Conservation (phyloP, 2,113 vertebrate species). For the Quiscalus mexicanus region DNA sequence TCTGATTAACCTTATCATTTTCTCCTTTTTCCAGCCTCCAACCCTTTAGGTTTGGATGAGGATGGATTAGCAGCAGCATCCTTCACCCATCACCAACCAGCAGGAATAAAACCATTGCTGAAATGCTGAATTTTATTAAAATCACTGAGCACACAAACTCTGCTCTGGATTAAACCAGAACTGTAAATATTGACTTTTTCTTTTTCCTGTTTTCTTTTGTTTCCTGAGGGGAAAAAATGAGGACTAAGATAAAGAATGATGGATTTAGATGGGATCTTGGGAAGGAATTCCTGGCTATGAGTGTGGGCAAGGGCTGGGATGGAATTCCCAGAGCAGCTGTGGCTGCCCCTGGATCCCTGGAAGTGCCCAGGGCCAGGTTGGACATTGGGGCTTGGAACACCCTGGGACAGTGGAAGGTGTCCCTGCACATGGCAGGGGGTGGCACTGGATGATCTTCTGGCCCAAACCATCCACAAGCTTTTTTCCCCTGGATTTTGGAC, state of each 20-base stretch:
- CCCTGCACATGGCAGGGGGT: background rate
- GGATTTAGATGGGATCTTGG: background rate
- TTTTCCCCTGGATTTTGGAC: background rate
- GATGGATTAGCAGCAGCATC: background rate
- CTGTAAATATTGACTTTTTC: background rate
- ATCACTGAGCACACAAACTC: rapidly evolving
- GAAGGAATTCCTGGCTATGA: background rate
- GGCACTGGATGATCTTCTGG: background rate
- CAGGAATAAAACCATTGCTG: background rate
- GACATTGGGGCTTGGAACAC: rapidly evolving
- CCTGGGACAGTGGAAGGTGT: rapidly evolving
- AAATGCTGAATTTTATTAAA: background rate
- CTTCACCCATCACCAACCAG: background rate
- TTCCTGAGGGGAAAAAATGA: background rate
- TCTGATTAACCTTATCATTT: background rate
- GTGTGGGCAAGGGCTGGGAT: rapidly evolving
- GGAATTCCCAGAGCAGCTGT: background rate
- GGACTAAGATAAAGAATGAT: background rate
- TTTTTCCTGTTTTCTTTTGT: background rate
- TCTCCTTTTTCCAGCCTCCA: background rate
- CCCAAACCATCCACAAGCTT: background rate
- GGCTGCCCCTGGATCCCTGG: background rate
- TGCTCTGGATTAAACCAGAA: background rate
- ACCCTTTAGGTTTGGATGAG: background rate
- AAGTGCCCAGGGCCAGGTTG: rapidly evolving